phyloP scores from a whole-genome alignment of 92 coral and sea anemone species.

The Palythoa caribaeorum region DNA sequence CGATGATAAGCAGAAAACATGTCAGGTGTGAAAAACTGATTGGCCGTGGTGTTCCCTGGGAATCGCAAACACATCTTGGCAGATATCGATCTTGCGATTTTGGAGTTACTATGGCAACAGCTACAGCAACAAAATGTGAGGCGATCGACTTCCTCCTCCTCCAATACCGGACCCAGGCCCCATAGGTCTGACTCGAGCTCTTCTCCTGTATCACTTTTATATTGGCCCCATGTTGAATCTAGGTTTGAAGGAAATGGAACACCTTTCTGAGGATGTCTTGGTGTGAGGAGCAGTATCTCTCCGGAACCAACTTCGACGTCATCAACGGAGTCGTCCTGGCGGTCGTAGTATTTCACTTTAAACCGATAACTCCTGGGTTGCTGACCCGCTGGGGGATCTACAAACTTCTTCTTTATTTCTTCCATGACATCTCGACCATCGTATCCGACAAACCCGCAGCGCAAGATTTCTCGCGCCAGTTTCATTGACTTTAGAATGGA shows the following conservation, averaged over 20 bases:
- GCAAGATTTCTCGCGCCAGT: conserved; percentile 70
- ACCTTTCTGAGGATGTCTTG: conserved; percentile 89
- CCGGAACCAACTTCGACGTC: conserved; percentile 73
- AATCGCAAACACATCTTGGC: conserved; percentile 68
- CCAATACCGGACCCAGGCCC: conserved; percentile 89
- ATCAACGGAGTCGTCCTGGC: conserved; percentile 34
- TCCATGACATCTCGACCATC: conserved; percentile 82
- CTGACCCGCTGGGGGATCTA: conserved; percentile 53
- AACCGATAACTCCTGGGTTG: conserved; percentile 89
- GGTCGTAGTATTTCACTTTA: conserved; percentile 79
- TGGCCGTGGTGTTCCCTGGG: conserved; percentile 74
- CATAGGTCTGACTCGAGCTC: conserved; percentile 73
- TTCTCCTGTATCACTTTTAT: conserved; percentile 72
- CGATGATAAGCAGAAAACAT: conserved; percentile 87
- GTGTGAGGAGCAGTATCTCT: conserved; percentile 77
- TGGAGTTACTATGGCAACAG: conserved; percentile 75
- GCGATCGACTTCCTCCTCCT: conserved; percentile 79
- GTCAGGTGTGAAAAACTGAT: conserved; percentile 83
- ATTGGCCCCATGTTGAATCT: conserved; percentile 83
- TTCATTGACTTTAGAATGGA: conserved; percentile 73
- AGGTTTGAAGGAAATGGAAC: conserved; percentile 55
- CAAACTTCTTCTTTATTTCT: conserved; percentile 73
- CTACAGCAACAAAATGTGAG: conserved; percentile 93
- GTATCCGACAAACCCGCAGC: conserved; percentile 85
- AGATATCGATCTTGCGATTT: conserved; percentile 53